Base-by-base conservation (phyloP, 1,140 invertebrate species). In the Phthorimaea operculella region DNA sequence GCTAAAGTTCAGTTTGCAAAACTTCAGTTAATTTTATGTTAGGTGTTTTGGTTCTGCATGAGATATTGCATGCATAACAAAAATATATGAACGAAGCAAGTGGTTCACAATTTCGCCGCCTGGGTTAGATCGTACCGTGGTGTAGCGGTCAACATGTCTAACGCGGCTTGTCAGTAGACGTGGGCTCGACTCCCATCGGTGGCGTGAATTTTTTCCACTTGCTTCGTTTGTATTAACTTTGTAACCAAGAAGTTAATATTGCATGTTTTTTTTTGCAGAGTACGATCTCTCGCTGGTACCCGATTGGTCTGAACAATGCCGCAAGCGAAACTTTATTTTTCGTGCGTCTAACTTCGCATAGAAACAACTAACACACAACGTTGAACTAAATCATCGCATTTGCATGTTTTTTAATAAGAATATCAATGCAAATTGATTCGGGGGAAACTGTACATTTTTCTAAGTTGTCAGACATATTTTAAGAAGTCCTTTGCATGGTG, bases 331-430 rank as follows among this genome's bases (percentile, higher is more conserved):
- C 44, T 9, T 10, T 47, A 39, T 47, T 47, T n/a, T n/a, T n/a
- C n/a, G n/a, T n/a, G n/a, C n/a, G n/a, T n/a, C n/a, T n/a, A n/a
- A n/a, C 39, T 11, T 16, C 12, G 44, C 11, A 47, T 3, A 47
- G 2, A 15, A 9, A 14, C 14, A 17, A 15, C 3, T 3, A 16
- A 47, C 8, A 47, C 15, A 3, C 16, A 47, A 47, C n/a, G 15
- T 47, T 14, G 15, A 15, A 5, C 1, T 16, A 16, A 47, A 47
- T n/a, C 1, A 47, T 15, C n/a, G 10, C n/a, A 10, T 47, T 47
- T 47, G 44, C 44, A 47, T 47, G 9, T 47, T 11, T 47, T 47
- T 47, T 11, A 47, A 47, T 47, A 47, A 47, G 44, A 47, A 47
- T 47, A 47, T 47, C 11, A 47, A 47, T 47, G 44, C 44, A 47